A percentile compares a stretch with the other conserved stretches of the same genome.
These are phyloP conservation scores for Calameuta idolon DNA, from an alignment of 2,888 invertebrate genomes.

Conservation along the genomic window DNA sequence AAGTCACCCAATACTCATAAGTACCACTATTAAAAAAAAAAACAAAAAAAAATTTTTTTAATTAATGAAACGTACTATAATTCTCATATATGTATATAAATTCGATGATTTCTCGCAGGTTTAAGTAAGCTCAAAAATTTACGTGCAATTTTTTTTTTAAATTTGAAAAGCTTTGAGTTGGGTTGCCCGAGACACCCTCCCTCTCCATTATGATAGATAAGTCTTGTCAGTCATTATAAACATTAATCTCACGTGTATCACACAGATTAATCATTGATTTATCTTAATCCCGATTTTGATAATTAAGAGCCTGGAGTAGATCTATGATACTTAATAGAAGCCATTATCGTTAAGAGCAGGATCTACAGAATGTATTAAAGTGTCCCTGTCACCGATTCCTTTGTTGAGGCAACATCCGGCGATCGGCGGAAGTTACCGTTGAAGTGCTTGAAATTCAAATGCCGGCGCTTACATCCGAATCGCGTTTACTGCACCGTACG, in stretches of 20 bases:
- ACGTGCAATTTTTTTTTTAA: no score
- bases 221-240: background rate
- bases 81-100: background rate
- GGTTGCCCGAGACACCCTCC: no score
- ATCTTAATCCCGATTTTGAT: background rate
- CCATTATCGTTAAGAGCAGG: constrained; percentile 4
- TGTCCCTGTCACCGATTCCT: constrained; percentile 23
- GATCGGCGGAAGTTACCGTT: background rate
- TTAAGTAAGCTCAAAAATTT: background rate
- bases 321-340: background rate
- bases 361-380: constrained; percentile 12
- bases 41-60: background rate
- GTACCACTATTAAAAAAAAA: background rate
- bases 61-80: background rate
- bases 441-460: background rate
- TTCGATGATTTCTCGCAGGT: background rate
- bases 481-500: background rate
- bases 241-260: no score
- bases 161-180: no score
- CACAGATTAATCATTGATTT: background rate
- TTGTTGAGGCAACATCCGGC: constrained; percentile 19
- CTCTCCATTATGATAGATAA: background rate
- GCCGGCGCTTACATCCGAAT: background rate
- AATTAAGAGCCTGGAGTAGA: background rate
- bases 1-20: background rate